Evolutionary conservation across 2,888 invertebrate genomes (phyloP).

Genomic region (Lissonota sp.): DNA sequence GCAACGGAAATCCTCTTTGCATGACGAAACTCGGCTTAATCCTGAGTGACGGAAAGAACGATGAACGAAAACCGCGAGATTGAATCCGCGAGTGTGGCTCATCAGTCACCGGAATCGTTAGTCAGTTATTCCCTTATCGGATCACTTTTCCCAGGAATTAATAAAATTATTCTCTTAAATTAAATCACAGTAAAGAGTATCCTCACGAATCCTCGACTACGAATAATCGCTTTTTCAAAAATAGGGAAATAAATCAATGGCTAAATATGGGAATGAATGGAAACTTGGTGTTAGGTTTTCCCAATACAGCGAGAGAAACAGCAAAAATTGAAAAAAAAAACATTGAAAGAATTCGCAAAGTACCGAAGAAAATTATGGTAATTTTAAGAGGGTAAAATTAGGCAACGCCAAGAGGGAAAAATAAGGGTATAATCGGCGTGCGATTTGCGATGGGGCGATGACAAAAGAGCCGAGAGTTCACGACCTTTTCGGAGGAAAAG

Average conservation of each 20-base stretch:
- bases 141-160: too few relatives aligned
- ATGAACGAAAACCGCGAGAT: conserved; percentile 6
- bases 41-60: not conserved
- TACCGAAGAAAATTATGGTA: conserved; percentile 12
- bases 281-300: too few relatives aligned
- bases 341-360: not conserved
- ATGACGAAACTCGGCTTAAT: conserved; percentile 21
- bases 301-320: too few relatives aligned
- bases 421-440: conserved; percentile 16
- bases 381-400: not conserved
- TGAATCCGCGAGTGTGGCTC: conserved; percentile 1
- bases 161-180: too few relatives aligned
- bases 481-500: conserved; percentile 33
- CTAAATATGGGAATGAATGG: too few relatives aligned
- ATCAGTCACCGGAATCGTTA: not conserved
- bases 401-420: not conserved
- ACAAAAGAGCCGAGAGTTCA: conserved; percentile 39
- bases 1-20: not conserved
- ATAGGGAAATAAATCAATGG: too few relatives aligned
- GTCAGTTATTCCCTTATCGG: not conserved
- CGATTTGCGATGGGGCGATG: conserved; percentile 25
- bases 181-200: too few relatives aligned
- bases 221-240: too few relatives aligned
- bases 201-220: too few relatives aligned
- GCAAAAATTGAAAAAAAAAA: not conserved